Evolutionary conservation across 1,140 invertebrate genomes (phyloP).

Genomic region (Panagrolaimus sp.): DNA sequence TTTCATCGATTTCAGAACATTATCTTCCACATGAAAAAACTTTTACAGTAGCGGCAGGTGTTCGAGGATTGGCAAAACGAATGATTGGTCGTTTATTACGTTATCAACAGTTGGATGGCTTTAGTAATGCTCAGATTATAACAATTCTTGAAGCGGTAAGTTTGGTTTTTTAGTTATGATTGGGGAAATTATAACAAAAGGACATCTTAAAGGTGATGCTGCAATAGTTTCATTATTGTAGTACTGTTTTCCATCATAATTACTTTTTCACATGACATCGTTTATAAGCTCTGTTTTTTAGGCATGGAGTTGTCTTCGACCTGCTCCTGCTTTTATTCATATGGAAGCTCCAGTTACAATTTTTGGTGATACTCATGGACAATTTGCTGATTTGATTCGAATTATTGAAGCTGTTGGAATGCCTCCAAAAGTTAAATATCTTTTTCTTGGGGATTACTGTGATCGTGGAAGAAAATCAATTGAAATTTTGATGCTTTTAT

Average conservation of each 20-base stretch:
- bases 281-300: no score
- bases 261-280: no score
- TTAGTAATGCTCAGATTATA: constrained; percentile 24
- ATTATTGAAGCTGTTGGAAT: constrained; percentile 55
- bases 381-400: constrained; percentile 63
- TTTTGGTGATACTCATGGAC: constrained; percentile 21
- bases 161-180: background rate
- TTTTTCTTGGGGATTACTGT: constrained; percentile 88
- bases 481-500: constrained; percentile 60
- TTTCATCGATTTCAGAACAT: no score
- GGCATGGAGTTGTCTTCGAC: constrained; percentile 13
- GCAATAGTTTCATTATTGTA: no score
- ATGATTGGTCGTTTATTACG: constrained; percentile 23
- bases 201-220: no score
- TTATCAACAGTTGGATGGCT: constrained; percentile 26
- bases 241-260: no score
- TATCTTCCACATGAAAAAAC: constrained; percentile 13
- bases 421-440: constrained; percentile 95
- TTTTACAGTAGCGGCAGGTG: background rate
- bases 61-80: background rate
- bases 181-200: no score
- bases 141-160: constrained; percentile 20
- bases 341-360: constrained; percentile 23
- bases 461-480: constrained; percentile 69
- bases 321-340: constrained; percentile 20